These are phyloP conservation scores for Poeciliopsis gracilis DNA, from an alignment of 2,797 vertebrate species.

Conservation along the genomic window DNA sequence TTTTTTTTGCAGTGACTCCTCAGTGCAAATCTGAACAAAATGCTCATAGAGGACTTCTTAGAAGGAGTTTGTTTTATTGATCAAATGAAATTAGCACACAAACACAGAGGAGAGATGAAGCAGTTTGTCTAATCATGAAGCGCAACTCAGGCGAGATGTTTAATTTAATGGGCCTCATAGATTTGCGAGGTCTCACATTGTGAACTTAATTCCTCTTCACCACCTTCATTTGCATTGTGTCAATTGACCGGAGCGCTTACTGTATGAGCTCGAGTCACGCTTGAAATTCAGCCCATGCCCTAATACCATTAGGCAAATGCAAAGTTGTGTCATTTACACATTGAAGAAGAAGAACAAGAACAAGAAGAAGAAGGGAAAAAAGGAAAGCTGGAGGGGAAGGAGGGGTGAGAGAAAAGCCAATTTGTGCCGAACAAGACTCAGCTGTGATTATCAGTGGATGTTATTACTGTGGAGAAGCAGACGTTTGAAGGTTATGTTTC, in stretches of 20 bases:
- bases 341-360: slow-evolving; percentile 35
- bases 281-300: slow-evolving; percentile 75
- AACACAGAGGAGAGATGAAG: slow-evolving; percentile 19
- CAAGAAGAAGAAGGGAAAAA: background rate
- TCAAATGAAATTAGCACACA: slow-evolving; percentile 70
- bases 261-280: slow-evolving; percentile 72
- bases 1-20: slow-evolving; percentile 31
- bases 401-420: slow-evolving; percentile 71
- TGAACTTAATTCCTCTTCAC: slow-evolving; percentile 78
- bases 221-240: slow-evolving; percentile 77
- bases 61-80: slow-evolving; percentile 76
- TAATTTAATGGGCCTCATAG: slow-evolving; percentile 76
- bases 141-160: slow-evolving; percentile 62
- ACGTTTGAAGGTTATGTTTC: slow-evolving; percentile 88
- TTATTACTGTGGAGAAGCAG: slow-evolving; percentile 78
- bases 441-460: slow-evolving; percentile 80
- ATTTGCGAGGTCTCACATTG: slow-evolving; percentile 71
- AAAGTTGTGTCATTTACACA: slow-evolving; percentile 82
- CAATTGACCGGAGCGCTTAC: slow-evolving; percentile 75
- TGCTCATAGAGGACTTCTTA: slow-evolving; percentile 51
- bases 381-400: slow-evolving; percentile 1
- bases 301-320: slow-evolving; percentile 80
- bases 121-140: slow-evolving; percentile 59
- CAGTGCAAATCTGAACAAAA: slow-evolving; percentile 1
- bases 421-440: slow-evolving; percentile 71